Percentiles rank a stretch among this genome's conserved stretches.
Evolutionary conservation across 2,888 invertebrate genomes (phyloP).

Genomic region (Globia sparganii): DNA sequence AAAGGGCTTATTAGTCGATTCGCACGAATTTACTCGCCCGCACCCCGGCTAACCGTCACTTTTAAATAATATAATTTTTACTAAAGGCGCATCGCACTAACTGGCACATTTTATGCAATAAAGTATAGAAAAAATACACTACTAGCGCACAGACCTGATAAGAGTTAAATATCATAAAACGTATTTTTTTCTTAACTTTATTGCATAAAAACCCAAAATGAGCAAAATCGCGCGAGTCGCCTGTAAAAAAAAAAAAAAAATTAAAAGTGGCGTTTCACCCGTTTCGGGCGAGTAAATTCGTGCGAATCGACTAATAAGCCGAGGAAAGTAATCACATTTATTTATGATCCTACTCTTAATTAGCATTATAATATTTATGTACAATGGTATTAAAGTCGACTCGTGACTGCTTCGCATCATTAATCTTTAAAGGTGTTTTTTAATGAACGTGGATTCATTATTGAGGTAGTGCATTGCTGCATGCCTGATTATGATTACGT

Average conservation of each 20-base stretch:
- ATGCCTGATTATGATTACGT: not conserved
- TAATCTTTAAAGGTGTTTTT: slow-evolving; percentile 51
- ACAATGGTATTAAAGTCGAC: slow-evolving; percentile 48
- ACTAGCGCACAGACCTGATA: not conserved
- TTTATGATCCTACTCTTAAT: slow-evolving; percentile 56
- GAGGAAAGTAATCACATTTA: slow-evolving; percentile 52
- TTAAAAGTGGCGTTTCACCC: not conserved
- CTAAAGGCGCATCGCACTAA: not conserved
- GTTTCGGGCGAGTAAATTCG: not conserved
- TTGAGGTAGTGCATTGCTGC: slow-evolving; percentile 21
- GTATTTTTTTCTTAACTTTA: not conserved
- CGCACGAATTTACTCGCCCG: not conserved
- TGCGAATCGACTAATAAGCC: not conserved
- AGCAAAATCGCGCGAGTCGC: not conserved
- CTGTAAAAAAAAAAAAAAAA: not conserved
- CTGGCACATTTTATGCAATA: not conserved
- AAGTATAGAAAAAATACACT: not conserved
- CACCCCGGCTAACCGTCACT: not conserved
- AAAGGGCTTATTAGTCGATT: not conserved
- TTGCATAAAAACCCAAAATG: not conserved
- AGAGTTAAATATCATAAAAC: not conserved
- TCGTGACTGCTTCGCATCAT: slow-evolving; percentile 35
- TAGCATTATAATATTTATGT: slow-evolving; percentile 60
- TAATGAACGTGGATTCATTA: slow-evolving; percentile 38
- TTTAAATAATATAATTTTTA: no score